phyloP scores from a whole-genome alignment of 2,797 vertebrate genomes.

The Arctocebus calabarensis region DNA sequence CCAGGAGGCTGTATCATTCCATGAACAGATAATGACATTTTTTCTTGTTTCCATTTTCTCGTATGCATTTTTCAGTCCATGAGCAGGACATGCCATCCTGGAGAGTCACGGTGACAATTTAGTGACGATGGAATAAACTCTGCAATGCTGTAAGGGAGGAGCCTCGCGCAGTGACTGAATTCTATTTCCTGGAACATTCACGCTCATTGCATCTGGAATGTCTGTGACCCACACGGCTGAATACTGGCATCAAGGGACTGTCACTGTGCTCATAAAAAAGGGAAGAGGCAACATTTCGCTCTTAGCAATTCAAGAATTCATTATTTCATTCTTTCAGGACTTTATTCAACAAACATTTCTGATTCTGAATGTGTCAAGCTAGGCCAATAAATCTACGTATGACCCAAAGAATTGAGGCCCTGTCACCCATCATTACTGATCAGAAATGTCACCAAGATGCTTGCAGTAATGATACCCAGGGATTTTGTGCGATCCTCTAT shows the following conservation, averaged over 20 bases:
- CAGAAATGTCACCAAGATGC: neutral
- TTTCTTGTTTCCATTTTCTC: slow-evolving; percentile 62
- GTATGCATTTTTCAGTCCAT: slow-evolving; percentile 15
- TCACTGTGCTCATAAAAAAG: neutral
- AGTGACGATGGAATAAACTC: slow-evolving; percentile 26
- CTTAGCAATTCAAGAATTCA: slow-evolving; percentile 6
- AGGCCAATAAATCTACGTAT: neutral
- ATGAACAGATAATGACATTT: slow-evolving; percentile 56
- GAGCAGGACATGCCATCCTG: neutral
- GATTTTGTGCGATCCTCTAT: neutral
- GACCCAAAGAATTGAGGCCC: neutral
- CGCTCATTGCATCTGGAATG: neutral
- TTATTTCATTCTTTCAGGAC: neutral
- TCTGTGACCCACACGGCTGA: neutral
- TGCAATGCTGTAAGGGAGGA: neutral
- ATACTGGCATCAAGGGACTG: neutral
- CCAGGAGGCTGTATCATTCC: slow-evolving; percentile 57
- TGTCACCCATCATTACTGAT: neutral
- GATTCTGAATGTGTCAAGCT: neutral
- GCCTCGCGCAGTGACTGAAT: neutral
- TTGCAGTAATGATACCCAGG: accelerated
- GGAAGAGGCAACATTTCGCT: neutral
- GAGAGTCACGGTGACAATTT: neutral
- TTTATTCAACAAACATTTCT: neutral
- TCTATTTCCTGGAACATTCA: neutral